These are phyloP conservation scores for Vulpes vulpes DNA, from an alignment of 2,113 vertebrate species.

Conservation along the genomic window DNA sequence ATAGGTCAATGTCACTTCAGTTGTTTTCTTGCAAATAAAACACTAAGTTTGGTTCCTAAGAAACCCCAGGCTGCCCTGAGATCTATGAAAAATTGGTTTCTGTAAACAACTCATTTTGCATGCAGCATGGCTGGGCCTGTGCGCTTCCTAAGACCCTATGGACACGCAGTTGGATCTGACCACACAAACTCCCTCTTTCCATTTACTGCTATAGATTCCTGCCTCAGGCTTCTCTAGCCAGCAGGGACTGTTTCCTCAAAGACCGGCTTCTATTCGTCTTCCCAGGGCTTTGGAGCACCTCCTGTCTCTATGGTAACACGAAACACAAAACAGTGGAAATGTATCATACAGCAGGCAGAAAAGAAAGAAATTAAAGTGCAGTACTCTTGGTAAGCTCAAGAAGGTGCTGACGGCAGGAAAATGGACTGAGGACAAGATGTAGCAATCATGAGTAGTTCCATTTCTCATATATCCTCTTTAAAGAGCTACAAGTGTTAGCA, in stretches of 20 bases:
- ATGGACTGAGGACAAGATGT: background rate
- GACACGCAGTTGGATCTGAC: conserved; percentile 55
- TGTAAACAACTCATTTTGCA: conserved; percentile 70
- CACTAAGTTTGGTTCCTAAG: conserved; percentile 28
- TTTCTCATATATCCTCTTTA: background rate
- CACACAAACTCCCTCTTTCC: conserved; percentile 59
- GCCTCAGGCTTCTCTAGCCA: conserved; percentile 66
- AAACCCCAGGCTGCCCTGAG: conserved; percentile 26
- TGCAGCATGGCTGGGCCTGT: background rate
- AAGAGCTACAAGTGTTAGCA: background rate
- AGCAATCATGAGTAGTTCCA: background rate
- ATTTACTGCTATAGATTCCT: conserved; percentile 66
- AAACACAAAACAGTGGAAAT: conserved; percentile 71
- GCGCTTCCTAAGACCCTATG: background rate
- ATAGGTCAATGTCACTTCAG: conserved; percentile 61
- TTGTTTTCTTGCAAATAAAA: conserved; percentile 73
- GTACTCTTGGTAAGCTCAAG: conserved; percentile 26
- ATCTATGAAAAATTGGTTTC: conserved; percentile 57
- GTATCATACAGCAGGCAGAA: conserved; percentile 20
- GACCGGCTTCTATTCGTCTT: conserved; percentile 62
- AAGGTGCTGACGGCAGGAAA: conserved; percentile 21
- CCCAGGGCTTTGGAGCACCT: conserved; percentile 70
- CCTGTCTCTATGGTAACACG: conserved; percentile 81
- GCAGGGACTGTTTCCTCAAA: conserved; percentile 76
- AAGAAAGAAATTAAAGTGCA: conserved; percentile 41